Percentiles rank a stretch among this genome's conserved stretches.
phyloP scores from a whole-genome alignment of 1,140 invertebrate genomes.

The Pristionchus pacificus region DNA sequence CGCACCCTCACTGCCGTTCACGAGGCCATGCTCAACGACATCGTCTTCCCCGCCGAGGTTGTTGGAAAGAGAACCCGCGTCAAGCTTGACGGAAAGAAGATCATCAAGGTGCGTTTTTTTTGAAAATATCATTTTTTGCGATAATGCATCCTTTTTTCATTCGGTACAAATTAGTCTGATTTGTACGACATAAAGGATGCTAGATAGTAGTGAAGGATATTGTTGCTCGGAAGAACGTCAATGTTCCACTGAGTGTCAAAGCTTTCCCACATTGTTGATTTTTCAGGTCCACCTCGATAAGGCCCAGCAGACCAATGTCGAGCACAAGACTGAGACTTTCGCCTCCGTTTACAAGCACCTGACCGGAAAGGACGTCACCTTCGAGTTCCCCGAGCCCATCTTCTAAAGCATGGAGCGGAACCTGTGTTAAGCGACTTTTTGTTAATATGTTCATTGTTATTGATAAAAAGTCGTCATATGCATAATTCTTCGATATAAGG shows the following conservation, averaged over 20 bases:
- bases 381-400: conserved; percentile 93
- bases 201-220: background rate
- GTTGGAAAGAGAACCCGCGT: conserved; percentile 95
- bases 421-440: background rate
- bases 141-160: conserved; percentile 8
- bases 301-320: conserved; percentile 95
- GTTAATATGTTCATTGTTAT: background rate
- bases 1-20: conserved; percentile 95
- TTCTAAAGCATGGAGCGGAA: too few relatives aligned
- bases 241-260: too few relatives aligned
- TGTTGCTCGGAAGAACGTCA: background rate
- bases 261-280: too few relatives aligned
- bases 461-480: too few relatives aligned
- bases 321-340: conserved; percentile 98
- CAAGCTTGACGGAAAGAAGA: conserved; percentile 86
- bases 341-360: conserved; percentile 96
- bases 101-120: conserved; percentile 73
- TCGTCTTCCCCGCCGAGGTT: conserved; percentile 98
- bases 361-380: conserved; percentile 94
- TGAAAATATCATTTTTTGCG: too few relatives aligned
- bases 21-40: conserved; percentile 89
- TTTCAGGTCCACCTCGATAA: conserved; percentile 88
- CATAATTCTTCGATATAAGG: too few relatives aligned
- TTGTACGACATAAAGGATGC: background rate
- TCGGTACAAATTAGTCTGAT: background rate